These are phyloP conservation scores for Cyclophora albipunctata DNA, from an alignment of 2,888 invertebrate species.

Conservation along the genomic window DNA sequence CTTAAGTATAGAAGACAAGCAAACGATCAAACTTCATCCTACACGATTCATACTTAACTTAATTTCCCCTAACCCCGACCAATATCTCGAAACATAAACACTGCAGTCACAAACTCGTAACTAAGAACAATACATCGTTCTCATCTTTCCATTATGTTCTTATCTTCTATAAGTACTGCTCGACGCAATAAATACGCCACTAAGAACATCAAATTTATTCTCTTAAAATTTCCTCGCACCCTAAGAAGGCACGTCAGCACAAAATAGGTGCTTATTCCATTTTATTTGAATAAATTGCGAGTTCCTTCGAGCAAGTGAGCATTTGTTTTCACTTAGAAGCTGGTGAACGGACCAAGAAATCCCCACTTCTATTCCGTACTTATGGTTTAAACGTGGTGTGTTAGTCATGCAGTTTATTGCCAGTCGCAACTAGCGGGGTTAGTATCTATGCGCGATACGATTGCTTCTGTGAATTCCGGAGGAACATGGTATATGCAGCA, in stretches of 20 bases:
- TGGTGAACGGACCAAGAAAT: constrained; percentile 28
- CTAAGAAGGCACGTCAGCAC: not conserved
- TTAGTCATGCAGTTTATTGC: too few species aligned
- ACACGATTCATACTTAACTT: too few species aligned
- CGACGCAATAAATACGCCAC: not conserved
- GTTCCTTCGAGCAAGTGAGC: constrained; percentile 31
- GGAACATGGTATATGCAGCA: too few species aligned
- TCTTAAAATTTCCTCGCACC: not conserved
- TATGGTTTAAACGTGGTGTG: constrained; percentile 13
- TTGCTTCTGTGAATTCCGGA: too few species aligned
- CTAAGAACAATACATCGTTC: too few species aligned
- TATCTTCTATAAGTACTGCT: not conserved
- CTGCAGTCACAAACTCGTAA: too few species aligned
- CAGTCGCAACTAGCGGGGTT: too few species aligned
- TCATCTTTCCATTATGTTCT: not conserved
- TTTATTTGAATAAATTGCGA: constrained; percentile 49
- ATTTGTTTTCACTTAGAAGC: constrained; percentile 54
- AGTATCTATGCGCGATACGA: too few species aligned
- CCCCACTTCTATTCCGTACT: constrained; percentile 24
- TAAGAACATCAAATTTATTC: not conserved
- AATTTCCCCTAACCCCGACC: too few species aligned
- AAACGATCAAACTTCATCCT: too few species aligned
- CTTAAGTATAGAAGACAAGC: too few species aligned
- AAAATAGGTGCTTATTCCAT: constrained; percentile 8
- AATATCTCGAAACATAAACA: too few species aligned